Conservation (phyloP, 2,888 invertebrate species). For the Diadegma fenestrale region DNA sequence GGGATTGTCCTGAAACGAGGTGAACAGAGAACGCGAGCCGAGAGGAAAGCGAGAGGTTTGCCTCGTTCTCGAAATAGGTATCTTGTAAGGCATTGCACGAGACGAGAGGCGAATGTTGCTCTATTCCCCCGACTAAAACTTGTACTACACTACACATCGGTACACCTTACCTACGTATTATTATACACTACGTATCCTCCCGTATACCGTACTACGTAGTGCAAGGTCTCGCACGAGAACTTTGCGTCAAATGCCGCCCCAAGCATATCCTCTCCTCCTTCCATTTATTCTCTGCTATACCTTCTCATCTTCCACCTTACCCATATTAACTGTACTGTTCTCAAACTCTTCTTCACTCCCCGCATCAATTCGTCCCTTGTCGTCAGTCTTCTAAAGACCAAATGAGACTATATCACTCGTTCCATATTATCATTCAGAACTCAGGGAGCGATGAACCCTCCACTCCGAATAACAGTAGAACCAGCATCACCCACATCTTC, state of each 20-base stretch:
- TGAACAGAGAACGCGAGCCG: slow-evolving; percentile 19
- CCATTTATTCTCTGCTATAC: slow-evolving; percentile 43
- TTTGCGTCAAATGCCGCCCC: slow-evolving; percentile 79
- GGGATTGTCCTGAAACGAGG: slow-evolving; percentile 16
- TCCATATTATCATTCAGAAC: slow-evolving; percentile 45
- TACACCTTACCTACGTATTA: not conserved
- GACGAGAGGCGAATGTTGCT: slow-evolving; percentile 47
- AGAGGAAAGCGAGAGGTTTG: slow-evolving; percentile 70
- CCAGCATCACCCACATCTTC: slow-evolving; percentile 38
- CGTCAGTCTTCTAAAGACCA: slow-evolving; percentile 51
- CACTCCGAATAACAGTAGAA: slow-evolving; percentile 19
- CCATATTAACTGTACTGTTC: slow-evolving; percentile 78
- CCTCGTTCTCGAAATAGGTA: slow-evolving; percentile 75
- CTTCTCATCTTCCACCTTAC: slow-evolving; percentile 74
- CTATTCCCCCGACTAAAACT: slow-evolving; percentile 77
- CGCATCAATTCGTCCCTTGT: slow-evolving; percentile 58
- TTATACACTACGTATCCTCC: slow-evolving; percentile 19
- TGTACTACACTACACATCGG: slow-evolving; percentile 73
- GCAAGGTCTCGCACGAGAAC: slow-evolving; percentile 72
- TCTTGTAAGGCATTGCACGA: slow-evolving; percentile 77
- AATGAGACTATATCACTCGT: slow-evolving; percentile 54
- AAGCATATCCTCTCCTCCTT: slow-evolving; percentile 78
- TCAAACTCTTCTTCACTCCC: slow-evolving; percentile 65
- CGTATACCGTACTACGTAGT: slow-evolving; percentile 37
- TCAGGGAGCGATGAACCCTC: slow-evolving; percentile 14